These are phyloP conservation scores for Trissonchulus latispiculum DNA, from an alignment of 2,888 invertebrate genomes.

Conservation along the genomic window DNA sequence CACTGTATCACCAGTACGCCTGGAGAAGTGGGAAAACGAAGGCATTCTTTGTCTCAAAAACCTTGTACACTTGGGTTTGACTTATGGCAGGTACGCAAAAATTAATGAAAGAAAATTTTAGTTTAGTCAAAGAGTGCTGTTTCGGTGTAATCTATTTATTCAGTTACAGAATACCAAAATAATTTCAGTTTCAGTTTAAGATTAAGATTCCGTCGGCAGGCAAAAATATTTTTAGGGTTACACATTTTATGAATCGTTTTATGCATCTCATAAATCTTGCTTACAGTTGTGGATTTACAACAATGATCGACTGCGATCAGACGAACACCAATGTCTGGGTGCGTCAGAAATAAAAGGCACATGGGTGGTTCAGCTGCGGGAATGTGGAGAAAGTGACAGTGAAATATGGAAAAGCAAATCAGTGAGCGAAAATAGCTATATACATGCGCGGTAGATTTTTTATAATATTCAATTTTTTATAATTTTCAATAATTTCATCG, in stretches of 20 bases:
- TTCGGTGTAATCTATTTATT: too few species aligned
- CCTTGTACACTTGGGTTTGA: slow-evolving; percentile 41
- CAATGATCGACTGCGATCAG: slow-evolving; percentile 34
- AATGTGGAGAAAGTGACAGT: slow-evolving; percentile 37
- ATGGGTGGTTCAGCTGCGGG: slow-evolving; percentile 39
- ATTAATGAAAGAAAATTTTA: background rate
- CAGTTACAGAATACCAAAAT: background rate
- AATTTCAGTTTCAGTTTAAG: too few species aligned
- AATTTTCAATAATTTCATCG: too few species aligned
- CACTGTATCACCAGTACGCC: slow-evolving; percentile 36
- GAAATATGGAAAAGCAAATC: too few species aligned
- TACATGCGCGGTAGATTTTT: too few species aligned
- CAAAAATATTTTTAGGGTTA: background rate
- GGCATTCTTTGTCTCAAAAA: slow-evolving; percentile 33
- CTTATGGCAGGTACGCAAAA: slow-evolving; percentile 36
- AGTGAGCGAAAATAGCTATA: too few species aligned
- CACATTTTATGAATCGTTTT: background rate
- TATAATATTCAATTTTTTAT: too few species aligned
- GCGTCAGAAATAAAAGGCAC: slow-evolving; percentile 22
- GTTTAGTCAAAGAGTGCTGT: background rate
- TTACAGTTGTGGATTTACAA: slow-evolving; percentile 40
- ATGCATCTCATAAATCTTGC: background rate
- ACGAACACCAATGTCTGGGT: slow-evolving; percentile 38
- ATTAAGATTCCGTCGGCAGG: background rate
- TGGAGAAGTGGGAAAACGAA: slow-evolving; percentile 32